phyloP scores from a whole-genome alignment of 2,888 invertebrate species.

The Volucella bombylans region DNA sequence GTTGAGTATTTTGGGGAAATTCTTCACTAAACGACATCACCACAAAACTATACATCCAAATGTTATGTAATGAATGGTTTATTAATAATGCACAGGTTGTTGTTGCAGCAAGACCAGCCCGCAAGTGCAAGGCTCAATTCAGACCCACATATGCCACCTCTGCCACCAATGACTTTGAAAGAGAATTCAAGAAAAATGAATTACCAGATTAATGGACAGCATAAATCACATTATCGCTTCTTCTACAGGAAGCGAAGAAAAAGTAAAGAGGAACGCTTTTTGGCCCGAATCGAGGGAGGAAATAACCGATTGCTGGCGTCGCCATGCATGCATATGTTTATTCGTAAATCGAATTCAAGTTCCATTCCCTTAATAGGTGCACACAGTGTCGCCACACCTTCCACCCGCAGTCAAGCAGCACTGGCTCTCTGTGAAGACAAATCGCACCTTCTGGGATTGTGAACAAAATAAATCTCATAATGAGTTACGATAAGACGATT shows the following conservation, averaged over 20 bases:
- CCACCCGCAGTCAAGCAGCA: constrained; percentile 44
- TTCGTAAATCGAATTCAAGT: constrained; percentile 62
- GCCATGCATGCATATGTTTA: constrained; percentile 37
- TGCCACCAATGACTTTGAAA: not conserved
- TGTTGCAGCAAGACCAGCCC: constrained; percentile 14
- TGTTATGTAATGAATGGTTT: constrained; percentile 81
- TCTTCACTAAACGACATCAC: constrained; percentile 46
- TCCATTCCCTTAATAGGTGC: constrained; percentile 53
- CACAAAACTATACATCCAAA: constrained; percentile 61
- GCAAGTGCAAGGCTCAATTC: not conserved
- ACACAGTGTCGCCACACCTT: constrained; percentile 40
- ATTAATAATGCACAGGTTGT: constrained; percentile 79
- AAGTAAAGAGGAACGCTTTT: constrained; percentile 37
- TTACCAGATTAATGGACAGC: constrained; percentile 82
- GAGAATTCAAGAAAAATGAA: constrained; percentile 78
- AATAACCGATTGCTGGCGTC: constrained; percentile 72
- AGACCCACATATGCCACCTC: constrained; percentile 8
- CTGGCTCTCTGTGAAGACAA: constrained; percentile 78
- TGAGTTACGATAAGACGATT: constrained; percentile 83
- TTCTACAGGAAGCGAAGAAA: constrained; percentile 59
- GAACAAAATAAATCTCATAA: constrained; percentile 83
- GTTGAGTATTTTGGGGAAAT: constrained; percentile 44
- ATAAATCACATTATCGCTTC: constrained; percentile 83
- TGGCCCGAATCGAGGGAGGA: constrained; percentile 46
- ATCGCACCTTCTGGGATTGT: constrained; percentile 83